Conservation (phyloP, 1,140 invertebrate genomes). For the Stegodyphus dumicola region DNA sequence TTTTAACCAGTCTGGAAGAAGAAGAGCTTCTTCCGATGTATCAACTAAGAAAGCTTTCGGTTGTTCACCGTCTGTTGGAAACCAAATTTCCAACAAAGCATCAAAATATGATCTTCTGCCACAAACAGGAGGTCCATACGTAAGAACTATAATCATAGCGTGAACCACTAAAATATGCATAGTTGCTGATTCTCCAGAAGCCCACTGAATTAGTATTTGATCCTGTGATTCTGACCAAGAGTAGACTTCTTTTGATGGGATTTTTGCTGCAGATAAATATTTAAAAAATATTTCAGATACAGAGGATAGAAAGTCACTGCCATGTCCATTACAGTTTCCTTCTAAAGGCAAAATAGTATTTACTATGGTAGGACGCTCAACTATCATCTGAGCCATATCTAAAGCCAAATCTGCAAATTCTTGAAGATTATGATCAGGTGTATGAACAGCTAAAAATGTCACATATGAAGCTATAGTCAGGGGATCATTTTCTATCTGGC, state of each 20-base stretch:
- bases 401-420: constrained; percentile 70
- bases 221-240: constrained; percentile 68
- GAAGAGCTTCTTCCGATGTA: constrained; percentile 84
- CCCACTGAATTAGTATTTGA: constrained; percentile 81
- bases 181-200: constrained; percentile 82
- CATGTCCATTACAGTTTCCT: constrained; percentile 51
- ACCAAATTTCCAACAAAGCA: constrained; percentile 79
- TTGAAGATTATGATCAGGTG: constrained; percentile 74
- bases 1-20: constrained; percentile 95
- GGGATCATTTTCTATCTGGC: constrained; percentile 90
- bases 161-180: constrained; percentile 91
- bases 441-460: constrained; percentile 82
- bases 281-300: constrained; percentile 82
- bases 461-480: constrained; percentile 89
- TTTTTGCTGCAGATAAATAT: constrained; percentile 76
- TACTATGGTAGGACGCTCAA: constrained; percentile 90
- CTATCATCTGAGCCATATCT: constrained; percentile 90
- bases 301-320: constrained; percentile 74
- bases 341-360: constrained; percentile 80
- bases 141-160: constrained; percentile 92
- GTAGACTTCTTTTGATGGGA: constrained; percentile 74
- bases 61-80: constrained; percentile 69
- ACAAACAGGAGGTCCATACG: constrained; percentile 71
- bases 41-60: constrained; percentile 86
- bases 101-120: constrained; percentile 68